These are phyloP conservation scores for Ivindomyrus marchei DNA, from an alignment of 2,113 vertebrate genomes.

Conservation along the genomic window DNA sequence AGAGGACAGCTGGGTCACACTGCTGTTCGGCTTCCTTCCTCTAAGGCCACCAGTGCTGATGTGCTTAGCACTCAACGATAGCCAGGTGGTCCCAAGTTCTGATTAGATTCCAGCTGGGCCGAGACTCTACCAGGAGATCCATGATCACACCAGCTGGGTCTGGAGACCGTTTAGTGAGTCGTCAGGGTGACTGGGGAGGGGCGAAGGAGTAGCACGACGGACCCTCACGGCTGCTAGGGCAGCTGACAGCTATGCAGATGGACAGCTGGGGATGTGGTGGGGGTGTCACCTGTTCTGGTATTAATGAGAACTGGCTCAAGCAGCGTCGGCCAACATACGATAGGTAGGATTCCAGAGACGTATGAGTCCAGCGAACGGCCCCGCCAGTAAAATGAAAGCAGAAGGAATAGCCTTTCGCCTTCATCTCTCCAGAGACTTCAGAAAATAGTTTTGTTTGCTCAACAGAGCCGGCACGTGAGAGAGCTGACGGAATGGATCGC, in stretches of 20 bases:
- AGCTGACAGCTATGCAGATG: constrained; percentile 44
- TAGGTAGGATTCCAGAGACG: neutral
- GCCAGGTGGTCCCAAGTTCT: constrained; percentile 35
- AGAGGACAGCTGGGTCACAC: neutral
- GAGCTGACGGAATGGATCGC: constrained; percentile 24
- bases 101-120: constrained; percentile 47
- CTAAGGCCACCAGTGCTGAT: neutral
- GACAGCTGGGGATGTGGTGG: constrained; percentile 45
- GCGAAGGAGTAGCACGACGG: neutral
- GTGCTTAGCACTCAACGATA: constrained; percentile 34
- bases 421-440: constrained; percentile 18
- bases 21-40: neutral
- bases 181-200: constrained; percentile 38
- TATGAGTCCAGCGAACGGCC: no score
- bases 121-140: constrained; percentile 43
- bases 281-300: constrained; percentile 12
- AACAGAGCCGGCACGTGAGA: constrained; percentile 26
- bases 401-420: neutral
- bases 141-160: constrained; percentile 46
- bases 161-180: constrained; percentile 26
- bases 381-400: neutral
- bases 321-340: neutral
- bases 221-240: constrained; percentile 39
- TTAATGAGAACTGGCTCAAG: neutral
- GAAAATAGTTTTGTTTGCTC: constrained; percentile 20